These are phyloP conservation scores for Hyla sarda DNA, from an alignment of 2,113 vertebrate species.

Conservation along the genomic window DNA sequence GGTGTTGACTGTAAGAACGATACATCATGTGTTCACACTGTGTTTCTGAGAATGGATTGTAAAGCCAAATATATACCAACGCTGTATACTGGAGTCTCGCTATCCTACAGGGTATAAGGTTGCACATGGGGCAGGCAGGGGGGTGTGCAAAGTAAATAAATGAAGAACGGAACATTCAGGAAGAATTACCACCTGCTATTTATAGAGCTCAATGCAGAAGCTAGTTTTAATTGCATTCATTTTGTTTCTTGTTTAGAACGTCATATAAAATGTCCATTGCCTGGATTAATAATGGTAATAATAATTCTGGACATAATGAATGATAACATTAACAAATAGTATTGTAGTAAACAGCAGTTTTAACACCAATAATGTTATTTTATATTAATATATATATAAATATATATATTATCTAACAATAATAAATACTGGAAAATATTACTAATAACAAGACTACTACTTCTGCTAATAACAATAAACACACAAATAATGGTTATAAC, in stretches of 20 bases:
- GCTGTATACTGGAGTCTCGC: background rate
- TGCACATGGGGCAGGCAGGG: constrained; percentile 24
- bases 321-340: background rate
- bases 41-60: background rate
- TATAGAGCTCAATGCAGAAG: constrained; percentile 30
- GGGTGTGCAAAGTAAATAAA: constrained; percentile 42
- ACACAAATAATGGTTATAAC: background rate
- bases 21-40: background rate
- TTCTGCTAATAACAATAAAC: background rate
- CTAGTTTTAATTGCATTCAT: constrained; percentile 47
- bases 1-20: no score
- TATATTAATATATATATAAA: no score
- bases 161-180: constrained; percentile 53
- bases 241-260: constrained; percentile 16
- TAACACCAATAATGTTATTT: background rate
- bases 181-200: constrained; percentile 54
- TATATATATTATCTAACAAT: no score
- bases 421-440: no score
- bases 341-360: background rate
- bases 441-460: no score
- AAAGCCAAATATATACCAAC: background rate
- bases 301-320: background rate
- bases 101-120: constrained; percentile 41
- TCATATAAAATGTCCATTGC: background rate
- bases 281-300: no score